Evolutionary conservation across 2,888 invertebrate genomes (phyloP), one percentile per base, ranked within the genome.

Genomic region (Nyleta sp.): DNA sequence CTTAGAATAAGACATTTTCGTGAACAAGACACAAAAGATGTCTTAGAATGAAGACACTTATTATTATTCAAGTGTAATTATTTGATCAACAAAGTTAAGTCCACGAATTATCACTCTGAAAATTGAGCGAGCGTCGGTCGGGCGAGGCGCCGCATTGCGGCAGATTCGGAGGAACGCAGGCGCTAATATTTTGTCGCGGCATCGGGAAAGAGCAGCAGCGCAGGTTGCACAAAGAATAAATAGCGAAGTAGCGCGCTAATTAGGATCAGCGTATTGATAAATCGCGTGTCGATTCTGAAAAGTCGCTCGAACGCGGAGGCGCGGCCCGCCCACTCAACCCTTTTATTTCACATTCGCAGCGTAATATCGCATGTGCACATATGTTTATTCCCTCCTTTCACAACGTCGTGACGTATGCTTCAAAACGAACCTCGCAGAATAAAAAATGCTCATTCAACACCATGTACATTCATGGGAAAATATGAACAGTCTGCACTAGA

Each of bases 251-350:
- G 81, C 80, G 80, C 75, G 80, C 82, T 87, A 87, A 87, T 87
- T 87, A 87, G 82, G 80, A 85, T 84, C 83, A 81, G 82, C 77
- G 81, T 81, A 80, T 84, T 85, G 86, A 87, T 85, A 84, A 87
- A 87, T 87, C 83, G 84, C 70, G n/a, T n/a, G 70, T 60, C 82
- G 86, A 86, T 87, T 86, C 85, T 84, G 85, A 85, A 86, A 84
- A 87, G 84, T 86, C 85, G 84, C 80, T 84, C 83, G 82, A 76
- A 82, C 80, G 80, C 74, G 67, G 84, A 85, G 84, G 83, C 82
- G 87, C 81, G 83, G 82, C 73, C 80, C 85, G 85, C 87, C 87
- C 80, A 87, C 87, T 62, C 78, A 53, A 67, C 48, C 68, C 70
- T 80, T 71, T 78, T 79, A 68, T 70, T 71, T 65, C 2, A 3